Evolutionary conservation across 1,140 invertebrate species (phyloP).

Genomic region (Maniola jurtina): DNA sequence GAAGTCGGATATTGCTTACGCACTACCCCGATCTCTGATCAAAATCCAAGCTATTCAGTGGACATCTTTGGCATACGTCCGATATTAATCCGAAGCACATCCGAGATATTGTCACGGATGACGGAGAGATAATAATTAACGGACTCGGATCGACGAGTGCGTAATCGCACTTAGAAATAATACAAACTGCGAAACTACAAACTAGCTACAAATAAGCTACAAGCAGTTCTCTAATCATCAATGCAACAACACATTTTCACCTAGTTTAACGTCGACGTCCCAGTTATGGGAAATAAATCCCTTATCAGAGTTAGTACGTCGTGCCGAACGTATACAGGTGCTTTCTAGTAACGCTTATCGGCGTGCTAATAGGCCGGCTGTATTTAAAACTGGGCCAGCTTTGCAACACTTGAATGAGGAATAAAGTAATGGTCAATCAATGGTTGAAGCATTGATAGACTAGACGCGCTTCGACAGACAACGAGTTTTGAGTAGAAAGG

Average conservation of each 20-base stretch:
- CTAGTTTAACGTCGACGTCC: constrained; percentile 22
- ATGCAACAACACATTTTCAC: constrained; percentile 28
- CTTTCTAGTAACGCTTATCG: constrained; percentile 43
- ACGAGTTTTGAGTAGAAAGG: too few relatives aligned
- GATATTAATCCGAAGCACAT: too few relatives aligned
- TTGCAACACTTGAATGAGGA: constrained; percentile 39
- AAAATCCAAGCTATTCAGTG: too few relatives aligned
- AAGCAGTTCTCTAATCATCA: not conserved
- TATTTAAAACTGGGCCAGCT: constrained; percentile 46
- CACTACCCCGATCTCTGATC: too few relatives aligned
- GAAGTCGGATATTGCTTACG: too few relatives aligned
- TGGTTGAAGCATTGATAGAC: constrained; percentile 1
- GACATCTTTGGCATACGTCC: too few relatives aligned
- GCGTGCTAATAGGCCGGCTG: constrained; percentile 32
- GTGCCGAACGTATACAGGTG: constrained; percentile 32
- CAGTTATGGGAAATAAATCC: constrained; percentile 33
- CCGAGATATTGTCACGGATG: too few relatives aligned
- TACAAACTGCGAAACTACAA: too few relatives aligned
- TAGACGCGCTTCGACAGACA: not conserved
- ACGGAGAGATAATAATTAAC: too few relatives aligned
- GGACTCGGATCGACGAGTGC: too few relatives aligned
- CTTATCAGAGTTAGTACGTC: constrained; percentile 29
- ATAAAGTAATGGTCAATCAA: constrained; percentile 24
- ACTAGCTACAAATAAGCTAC: too few relatives aligned
- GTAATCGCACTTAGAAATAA: too few relatives aligned